Evolutionary conservation across 1,140 invertebrate genomes (phyloP).

Genomic region (Drosophila oshimai): DNA sequence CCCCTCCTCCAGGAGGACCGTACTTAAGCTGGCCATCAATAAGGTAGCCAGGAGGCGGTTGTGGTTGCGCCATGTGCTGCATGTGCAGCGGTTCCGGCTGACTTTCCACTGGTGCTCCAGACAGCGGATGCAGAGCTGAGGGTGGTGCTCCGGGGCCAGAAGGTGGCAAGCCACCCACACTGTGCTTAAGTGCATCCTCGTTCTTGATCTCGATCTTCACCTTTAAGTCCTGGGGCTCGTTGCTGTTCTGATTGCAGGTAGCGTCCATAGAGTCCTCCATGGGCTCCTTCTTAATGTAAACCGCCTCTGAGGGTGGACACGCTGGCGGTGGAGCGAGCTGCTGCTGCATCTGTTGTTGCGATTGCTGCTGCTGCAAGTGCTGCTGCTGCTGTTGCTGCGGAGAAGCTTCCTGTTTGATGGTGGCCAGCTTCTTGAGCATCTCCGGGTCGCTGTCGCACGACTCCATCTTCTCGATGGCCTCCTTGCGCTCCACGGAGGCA

Average conservation of each 20-base stretch:
- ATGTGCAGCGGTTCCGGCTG: slow-evolving; percentile 57
- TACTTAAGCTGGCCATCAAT: slow-evolving; percentile 76
- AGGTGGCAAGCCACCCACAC: slow-evolving; percentile 37
- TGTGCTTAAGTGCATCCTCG: slow-evolving; percentile 61
- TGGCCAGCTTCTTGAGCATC: slow-evolving; percentile 77
- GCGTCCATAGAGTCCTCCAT: slow-evolving; percentile 82
- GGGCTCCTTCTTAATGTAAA: slow-evolving; percentile 82
- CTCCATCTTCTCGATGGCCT: slow-evolving; percentile 74
- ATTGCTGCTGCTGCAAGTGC: slow-evolving; percentile 65
- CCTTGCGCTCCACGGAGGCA: slow-evolving; percentile 74
- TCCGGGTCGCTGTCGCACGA: slow-evolving; percentile 67
- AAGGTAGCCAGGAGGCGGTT: slow-evolving; percentile 64
- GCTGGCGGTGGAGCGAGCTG: slow-evolving; percentile 60
- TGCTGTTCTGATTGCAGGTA: slow-evolving; percentile 81
- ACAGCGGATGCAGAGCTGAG: slow-evolving; percentile 33
- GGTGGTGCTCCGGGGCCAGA: slow-evolving; percentile 29
- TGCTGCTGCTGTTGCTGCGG: slow-evolving; percentile 59
- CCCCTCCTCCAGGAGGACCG: slow-evolving; percentile 43
- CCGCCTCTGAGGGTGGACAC: slow-evolving; percentile 43
- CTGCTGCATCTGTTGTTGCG: slow-evolving; percentile 61
- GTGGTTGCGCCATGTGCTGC: slow-evolving; percentile 53
- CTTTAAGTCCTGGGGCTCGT: slow-evolving; percentile 82
- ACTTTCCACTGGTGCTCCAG: slow-evolving; percentile 11
- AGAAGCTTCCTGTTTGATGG: slow-evolving; percentile 76
- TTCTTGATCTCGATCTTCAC: slow-evolving; percentile 82